Percentiles rank a stretch among this genome's conserved stretches.
These are phyloP conservation scores for Hemibagrus wyckioides DNA, from an alignment of 2,113 vertebrate species.

Conservation along the genomic window DNA sequence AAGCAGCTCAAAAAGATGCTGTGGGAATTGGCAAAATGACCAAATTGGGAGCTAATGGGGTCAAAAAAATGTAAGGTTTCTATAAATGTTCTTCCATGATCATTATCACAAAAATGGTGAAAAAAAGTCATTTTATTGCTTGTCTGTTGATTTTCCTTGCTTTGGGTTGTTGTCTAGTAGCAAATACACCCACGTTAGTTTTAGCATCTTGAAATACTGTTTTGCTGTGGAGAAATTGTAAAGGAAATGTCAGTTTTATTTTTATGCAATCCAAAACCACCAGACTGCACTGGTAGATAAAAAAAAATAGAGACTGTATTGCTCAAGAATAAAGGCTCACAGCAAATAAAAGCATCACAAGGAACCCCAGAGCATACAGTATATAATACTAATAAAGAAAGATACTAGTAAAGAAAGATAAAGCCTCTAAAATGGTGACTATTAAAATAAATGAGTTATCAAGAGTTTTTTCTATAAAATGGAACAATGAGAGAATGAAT, in stretches of 20 bases:
- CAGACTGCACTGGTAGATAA: not conserved
- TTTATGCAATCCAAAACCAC: not conserved
- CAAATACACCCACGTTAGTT: not conserved
- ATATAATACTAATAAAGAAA: not conserved
- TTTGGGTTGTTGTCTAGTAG: not conserved
- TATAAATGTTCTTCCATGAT: not conserved
- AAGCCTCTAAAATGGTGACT: not conserved
- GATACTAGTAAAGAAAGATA: not conserved
- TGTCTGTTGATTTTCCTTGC: not conserved
- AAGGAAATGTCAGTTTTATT: not conserved
- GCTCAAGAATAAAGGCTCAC: not conserved
- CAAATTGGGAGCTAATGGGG: not conserved
- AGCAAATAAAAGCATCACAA: not conserved
- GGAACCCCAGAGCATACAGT: not conserved
- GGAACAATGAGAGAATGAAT: not conserved
- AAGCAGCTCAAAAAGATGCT: too few relatives aligned
- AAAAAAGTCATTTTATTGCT: not conserved
- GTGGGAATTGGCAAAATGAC: not conserved
- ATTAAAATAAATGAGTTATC: not conserved
- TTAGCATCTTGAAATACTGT: not conserved
- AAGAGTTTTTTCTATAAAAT: not conserved
- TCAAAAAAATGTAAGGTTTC: not conserved
- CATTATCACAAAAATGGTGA: not conserved
- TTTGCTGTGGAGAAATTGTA: not conserved
- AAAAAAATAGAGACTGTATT: not conserved